Conservation (phyloP, 2,113 vertebrate genomes). For the Cinclus cinclus region DNA sequence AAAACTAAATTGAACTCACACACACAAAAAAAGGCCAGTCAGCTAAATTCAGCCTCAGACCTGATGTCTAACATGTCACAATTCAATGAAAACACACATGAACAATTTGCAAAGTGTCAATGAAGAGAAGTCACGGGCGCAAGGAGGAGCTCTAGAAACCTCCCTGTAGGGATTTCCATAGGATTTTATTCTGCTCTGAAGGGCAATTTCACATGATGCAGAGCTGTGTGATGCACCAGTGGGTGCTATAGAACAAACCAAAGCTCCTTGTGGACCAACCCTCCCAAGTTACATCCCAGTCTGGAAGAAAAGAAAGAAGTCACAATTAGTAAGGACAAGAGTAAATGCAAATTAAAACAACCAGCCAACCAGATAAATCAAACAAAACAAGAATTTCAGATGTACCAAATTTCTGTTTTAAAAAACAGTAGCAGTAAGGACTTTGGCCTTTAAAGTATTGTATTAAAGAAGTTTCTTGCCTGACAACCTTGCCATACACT, state of each 20-base stretch:
- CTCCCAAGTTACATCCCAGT: neutral
- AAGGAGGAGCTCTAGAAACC: neutral
- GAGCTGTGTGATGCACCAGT: neutral
- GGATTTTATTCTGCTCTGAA: neutral
- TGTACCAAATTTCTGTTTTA: neutral
- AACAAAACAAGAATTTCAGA: neutral
- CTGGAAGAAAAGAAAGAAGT: neutral
- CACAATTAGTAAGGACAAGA: neutral
- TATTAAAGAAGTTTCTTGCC: neutral
- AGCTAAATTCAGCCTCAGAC: neutral
- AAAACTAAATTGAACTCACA: neutral
- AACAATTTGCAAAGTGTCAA: neutral
- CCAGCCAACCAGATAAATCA: neutral
- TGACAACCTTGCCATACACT: neutral
- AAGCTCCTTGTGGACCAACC: neutral
- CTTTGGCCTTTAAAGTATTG: neutral
- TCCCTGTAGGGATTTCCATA: neutral
- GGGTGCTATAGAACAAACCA: neutral
- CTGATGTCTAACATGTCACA: neutral
- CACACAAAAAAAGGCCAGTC: neutral
- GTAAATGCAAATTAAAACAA: neutral
- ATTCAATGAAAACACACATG: neutral
- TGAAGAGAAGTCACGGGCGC: neutral
- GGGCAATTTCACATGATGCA: neutral
- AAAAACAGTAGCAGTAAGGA: neutral